Conservation (phyloP, 2,888 invertebrate species). For the Drosophila mercatorum region DNA sequence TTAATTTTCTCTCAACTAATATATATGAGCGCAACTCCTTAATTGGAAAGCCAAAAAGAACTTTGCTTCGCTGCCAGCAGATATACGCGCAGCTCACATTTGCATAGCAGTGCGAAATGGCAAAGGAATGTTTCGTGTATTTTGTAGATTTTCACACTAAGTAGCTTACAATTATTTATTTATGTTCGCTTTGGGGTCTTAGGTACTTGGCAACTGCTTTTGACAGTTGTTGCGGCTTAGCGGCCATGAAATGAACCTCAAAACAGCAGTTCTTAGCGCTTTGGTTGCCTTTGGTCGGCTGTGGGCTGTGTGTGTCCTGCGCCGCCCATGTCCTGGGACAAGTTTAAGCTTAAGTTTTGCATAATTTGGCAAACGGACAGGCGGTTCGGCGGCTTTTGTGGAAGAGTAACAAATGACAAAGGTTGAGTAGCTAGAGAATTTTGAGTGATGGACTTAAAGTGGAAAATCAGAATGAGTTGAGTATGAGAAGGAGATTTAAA, state of each 20-base stretch:
- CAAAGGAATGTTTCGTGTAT: slow-evolving; percentile 33
- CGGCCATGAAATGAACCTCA: slow-evolving; percentile 56
- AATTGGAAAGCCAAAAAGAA: slow-evolving; percentile 31
- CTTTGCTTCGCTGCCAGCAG: slow-evolving; percentile 4
- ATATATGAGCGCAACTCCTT: slow-evolving; percentile 44
- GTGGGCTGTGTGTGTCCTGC: background rate
- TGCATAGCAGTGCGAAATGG: slow-evolving; percentile 37
- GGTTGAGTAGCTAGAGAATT: background rate
- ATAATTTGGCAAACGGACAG: slow-evolving; percentile 46
- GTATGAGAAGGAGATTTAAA: background rate
- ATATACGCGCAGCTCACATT: slow-evolving; percentile 33
- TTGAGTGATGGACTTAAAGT: background rate
- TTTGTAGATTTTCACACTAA: slow-evolving; percentile 33
- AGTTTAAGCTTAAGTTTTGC: slow-evolving; percentile 49
- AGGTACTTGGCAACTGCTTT: slow-evolving; percentile 43
- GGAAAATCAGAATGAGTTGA: background rate
- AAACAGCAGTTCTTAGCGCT: slow-evolving; percentile 33
- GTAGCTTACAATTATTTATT: slow-evolving; percentile 74
- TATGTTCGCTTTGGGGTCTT: slow-evolving; percentile 52
- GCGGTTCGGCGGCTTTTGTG: slow-evolving; percentile 16
- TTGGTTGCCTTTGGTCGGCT: background rate
- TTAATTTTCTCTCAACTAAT: slow-evolving; percentile 55
- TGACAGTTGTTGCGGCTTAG: slow-evolving; percentile 66
- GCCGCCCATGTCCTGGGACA: slow-evolving; percentile 5
- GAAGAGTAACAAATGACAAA: slow-evolving; percentile 11